Evolutionary conservation across 2,888 invertebrate species (phyloP), one percentile per base, ranked within the genome.

Genomic region (Acrobasis consociella): DNA sequence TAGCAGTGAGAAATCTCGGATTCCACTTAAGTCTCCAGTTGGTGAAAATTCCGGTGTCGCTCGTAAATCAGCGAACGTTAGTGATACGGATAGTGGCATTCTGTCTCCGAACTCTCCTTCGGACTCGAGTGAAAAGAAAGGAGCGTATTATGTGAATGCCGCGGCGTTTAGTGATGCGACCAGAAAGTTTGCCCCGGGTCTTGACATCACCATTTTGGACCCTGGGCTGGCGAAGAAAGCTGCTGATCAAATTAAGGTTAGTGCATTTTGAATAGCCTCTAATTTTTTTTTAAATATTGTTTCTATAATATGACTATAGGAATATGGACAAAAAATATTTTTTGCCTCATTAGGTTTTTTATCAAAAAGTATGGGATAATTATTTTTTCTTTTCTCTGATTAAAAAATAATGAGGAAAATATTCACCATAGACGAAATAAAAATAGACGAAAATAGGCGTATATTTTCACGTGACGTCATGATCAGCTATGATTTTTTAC

Each of bases 31-130:
- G 71, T 87, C 89, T 16, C 88, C 89, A 1, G 70, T 74, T 16
- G 85, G 85, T 52, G 90, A 90, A 73, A 83, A 74, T 59, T 82
- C 85, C 10, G 75, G 81, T 62, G 70, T 76, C 22, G 76, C 78
- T 62, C 80, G 86, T 63, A 89, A 87, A 74, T 86, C 86, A 46
- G 87, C 87, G 56, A 91, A 86, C 72, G 87, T 93, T 69, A 94
- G 94, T 82, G 94, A 94, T 83, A 94, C 94, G 11, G 94, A 94
- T 76, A 94, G 94, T 78, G 94, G 94, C 5, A 94, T 94, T 72
- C 80, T 94, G 55, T 94, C 94, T 70, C 94, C 94, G 0, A 94
- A 93, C 70, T 94, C 94, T 31, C 94, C 94, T 0, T 91, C 94
- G 62, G 94, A 94, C 64, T 80, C 82, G 1, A 89, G 87, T 77